Conservation (phyloP, 2,888 invertebrate species). For the Apantesis nais region DNA sequence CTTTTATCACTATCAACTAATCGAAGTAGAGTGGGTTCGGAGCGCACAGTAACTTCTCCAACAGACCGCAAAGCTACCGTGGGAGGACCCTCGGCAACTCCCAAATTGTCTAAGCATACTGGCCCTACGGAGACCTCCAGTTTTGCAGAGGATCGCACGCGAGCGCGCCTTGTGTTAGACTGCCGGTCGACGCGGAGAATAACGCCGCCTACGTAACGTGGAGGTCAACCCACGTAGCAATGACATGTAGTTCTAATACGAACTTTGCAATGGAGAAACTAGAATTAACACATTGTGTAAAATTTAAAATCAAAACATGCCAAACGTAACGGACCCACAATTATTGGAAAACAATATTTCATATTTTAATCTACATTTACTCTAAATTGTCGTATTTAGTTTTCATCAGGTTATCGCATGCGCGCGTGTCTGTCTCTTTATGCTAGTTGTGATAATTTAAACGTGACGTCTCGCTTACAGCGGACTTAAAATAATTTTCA, state of each 20-base stretch:
- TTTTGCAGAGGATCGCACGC: conserved; percentile 77
- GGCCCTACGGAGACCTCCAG: conserved; percentile 83
- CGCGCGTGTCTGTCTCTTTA: conserved; percentile 77
- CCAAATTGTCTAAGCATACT: conserved; percentile 83
- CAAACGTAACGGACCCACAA: conserved; percentile 15
- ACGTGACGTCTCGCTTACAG: conserved; percentile 62
- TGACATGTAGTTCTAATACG: conserved; percentile 68
- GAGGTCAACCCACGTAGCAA: conserved; percentile 59
- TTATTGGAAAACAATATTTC: conserved; percentile 11
- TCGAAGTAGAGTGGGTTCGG: conserved; percentile 76
- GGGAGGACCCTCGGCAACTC: conserved; percentile 71
- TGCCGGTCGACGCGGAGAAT: conserved; percentile 64
- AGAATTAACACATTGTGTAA: conserved; percentile 3
- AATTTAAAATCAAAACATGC: conserved; percentile 1
- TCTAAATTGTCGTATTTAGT: conserved; percentile 30
- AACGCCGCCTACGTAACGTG: conserved; percentile 58
- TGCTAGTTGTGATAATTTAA: conserved; percentile 75
- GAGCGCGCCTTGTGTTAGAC: conserved; percentile 77
- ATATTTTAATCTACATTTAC: neutral
- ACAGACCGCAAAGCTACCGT: conserved; percentile 71
- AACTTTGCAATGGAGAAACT: conserved; percentile 56
- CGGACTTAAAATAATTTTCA: conserved; percentile 57
- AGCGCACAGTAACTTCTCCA: conserved; percentile 72
- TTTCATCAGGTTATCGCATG: conserved; percentile 62
- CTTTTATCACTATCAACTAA: conserved; percentile 77